These are phyloP conservation scores for Pangasius krempfi DNA, from an alignment of 2,797 vertebrate genomes.

Conservation along the genomic window DNA sequence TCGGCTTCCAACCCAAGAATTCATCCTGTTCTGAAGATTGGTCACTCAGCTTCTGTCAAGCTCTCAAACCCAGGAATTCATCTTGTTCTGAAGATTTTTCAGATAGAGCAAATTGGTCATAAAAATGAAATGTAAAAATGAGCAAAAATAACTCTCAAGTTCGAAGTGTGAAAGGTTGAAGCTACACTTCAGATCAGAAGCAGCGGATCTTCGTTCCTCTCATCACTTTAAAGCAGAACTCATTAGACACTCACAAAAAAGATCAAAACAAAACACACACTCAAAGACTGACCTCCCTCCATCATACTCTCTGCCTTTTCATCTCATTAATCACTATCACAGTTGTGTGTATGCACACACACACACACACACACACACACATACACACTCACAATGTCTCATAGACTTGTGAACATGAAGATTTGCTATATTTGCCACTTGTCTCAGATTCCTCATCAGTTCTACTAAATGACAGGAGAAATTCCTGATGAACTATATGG, in stretches of 20 bases:
- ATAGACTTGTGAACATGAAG: neutral
- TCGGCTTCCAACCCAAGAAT: too few species aligned
- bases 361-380: neutral
- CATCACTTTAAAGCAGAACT: constrained; percentile 38
- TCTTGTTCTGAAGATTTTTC: neutral
- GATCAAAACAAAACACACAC: constrained; percentile 51
- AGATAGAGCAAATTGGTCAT: neutral
- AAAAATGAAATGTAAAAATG: too few species aligned
- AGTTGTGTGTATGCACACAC: neutral
- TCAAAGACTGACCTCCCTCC: constrained; percentile 35
- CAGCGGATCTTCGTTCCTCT: neutral
- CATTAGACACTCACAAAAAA: constrained; percentile 52
- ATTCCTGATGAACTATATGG: neutral
- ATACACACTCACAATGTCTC: neutral
- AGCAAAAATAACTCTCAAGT: neutral
- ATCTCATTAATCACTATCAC: constrained; percentile 46
- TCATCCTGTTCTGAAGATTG: too few species aligned
- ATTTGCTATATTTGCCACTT: neutral
- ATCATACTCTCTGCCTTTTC: constrained; percentile 37
- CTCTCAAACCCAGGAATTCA: neutral
- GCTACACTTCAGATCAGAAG: constrained; percentile 21
- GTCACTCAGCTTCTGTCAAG: too few species aligned
- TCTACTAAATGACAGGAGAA: neutral
- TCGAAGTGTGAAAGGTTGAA: constrained; percentile 1
- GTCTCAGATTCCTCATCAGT: neutral